Percentiles rank a stretch among this genome's conserved stretches.
Evolutionary conservation across 2,797 vertebrate genomes (phyloP).

Genomic region (Peromyscus aztecus): DNA sequence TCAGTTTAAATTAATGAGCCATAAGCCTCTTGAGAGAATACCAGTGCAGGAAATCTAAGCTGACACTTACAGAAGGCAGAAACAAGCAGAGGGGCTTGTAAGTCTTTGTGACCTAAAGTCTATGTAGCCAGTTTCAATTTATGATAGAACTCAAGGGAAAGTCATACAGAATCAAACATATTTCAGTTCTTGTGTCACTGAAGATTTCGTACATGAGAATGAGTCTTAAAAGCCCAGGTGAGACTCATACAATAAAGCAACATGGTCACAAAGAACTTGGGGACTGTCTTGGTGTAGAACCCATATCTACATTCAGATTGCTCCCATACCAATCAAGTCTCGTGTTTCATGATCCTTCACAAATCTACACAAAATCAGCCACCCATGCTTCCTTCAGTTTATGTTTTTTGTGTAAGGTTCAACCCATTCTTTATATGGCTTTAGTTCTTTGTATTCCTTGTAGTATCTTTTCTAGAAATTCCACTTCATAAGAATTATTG

Average conservation of each 20-base stretch:
- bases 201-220: not conserved
- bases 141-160: not conserved
- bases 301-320: not conserved
- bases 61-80: not conserved
- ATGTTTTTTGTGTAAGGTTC: not conserved
- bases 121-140: constrained; percentile 1
- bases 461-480: not conserved
- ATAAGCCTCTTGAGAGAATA: not conserved
- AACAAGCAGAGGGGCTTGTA: not conserved
- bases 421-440: too few relatives aligned
- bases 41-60: not conserved
- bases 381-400: not conserved
- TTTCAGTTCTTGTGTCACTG: not conserved
- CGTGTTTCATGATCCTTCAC: not conserved
- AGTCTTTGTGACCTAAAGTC: not conserved
- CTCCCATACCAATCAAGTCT: not conserved
- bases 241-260: not conserved
- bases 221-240: not conserved
- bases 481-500: not conserved
- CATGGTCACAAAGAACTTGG: not conserved
- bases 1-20: not conserved
- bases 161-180: not conserved
- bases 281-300: not conserved
- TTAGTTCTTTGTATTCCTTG: not conserved
- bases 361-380: not conserved